phyloP scores from a whole-genome alignment of 2,888 invertebrate species.

The Drepanosiphum platanoidis region DNA sequence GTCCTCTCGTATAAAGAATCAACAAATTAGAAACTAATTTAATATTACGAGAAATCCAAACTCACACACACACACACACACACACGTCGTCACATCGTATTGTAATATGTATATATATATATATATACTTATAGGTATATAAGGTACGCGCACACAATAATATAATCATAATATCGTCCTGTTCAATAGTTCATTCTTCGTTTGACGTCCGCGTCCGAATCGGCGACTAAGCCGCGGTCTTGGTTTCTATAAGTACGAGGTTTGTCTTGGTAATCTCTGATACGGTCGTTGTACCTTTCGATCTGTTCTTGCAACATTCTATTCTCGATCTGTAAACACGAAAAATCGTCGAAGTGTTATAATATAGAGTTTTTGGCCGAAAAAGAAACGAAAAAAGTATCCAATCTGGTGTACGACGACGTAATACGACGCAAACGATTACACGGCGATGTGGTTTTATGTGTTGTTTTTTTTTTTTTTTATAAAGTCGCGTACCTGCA shows the following conservation, averaged over 20 bases:
- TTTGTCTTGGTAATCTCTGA: conserved; percentile 49
- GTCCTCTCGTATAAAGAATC: conserved; percentile 29
- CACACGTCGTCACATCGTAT: neutral
- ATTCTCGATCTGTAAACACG: conserved; percentile 76
- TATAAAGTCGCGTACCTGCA: no score
- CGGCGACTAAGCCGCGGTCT: conserved; percentile 16
- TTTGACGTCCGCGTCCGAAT: conserved; percentile 19
- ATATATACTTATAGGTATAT: no score
- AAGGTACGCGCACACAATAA: neutral
- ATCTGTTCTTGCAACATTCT: conserved; percentile 88
- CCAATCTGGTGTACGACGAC: no score
- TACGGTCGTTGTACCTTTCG: conserved; percentile 80
- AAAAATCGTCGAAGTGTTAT: conserved; percentile 21
- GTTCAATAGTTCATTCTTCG: conserved; percentile 45
- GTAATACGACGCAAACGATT: no score
- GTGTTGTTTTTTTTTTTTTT: no score
- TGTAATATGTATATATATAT: no score
- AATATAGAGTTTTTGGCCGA: no score
- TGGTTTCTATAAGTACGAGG: conserved; percentile 40
- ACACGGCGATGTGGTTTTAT: no score
- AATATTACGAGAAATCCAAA: neutral
- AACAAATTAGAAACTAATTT: conserved; percentile 37
- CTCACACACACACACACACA: neutral
- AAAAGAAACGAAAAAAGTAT: no score
- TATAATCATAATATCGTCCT: neutral